A percentile compares a stretch with the other conserved stretches of the same genome.
phyloP scores from a whole-genome alignment of 2,888 invertebrate species.

The Watsonalla binaria region DNA sequence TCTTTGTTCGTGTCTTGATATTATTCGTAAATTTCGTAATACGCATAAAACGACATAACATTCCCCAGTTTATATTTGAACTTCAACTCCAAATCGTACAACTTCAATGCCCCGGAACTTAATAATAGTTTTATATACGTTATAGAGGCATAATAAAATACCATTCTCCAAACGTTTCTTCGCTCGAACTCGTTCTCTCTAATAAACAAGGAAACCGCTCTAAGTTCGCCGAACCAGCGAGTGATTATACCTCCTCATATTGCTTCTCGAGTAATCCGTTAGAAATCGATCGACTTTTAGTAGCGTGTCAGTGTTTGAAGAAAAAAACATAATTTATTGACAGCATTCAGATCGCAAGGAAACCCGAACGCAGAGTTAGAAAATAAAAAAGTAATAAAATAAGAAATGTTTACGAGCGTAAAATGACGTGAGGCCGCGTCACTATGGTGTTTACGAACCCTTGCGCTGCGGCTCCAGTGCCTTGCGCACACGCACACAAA shows the following conservation, averaged over 20 bases:
- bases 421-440: constrained; percentile 69
- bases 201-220: constrained; percentile 73
- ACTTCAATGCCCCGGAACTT: neutral
- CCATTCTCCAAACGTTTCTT: constrained; percentile 29
- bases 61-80: constrained; percentile 2
- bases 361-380: constrained; percentile 72
- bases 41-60: neutral
- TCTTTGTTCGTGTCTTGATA: constrained; percentile 14
- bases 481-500: constrained; percentile 42
- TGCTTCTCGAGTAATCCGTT: constrained; percentile 75
- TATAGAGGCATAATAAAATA: constrained; percentile 24
- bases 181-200: constrained; percentile 61
- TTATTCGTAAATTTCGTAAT: neutral
- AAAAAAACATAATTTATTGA: constrained; percentile 76
- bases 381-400: constrained; percentile 77
- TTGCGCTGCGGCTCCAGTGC: constrained; percentile 41
- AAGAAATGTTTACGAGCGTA: constrained; percentile 75
- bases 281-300: constrained; percentile 77
- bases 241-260: constrained; percentile 70
- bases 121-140: constrained; percentile 1
- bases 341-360: constrained; percentile 73
- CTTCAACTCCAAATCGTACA: neutral
- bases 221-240: constrained; percentile 65
- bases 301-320: constrained; percentile 76
- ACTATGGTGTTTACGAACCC: constrained; percentile 58